Base-by-base conservation (phyloP, 2,797 vertebrate genomes). In the Pteropus rufus region DNA sequence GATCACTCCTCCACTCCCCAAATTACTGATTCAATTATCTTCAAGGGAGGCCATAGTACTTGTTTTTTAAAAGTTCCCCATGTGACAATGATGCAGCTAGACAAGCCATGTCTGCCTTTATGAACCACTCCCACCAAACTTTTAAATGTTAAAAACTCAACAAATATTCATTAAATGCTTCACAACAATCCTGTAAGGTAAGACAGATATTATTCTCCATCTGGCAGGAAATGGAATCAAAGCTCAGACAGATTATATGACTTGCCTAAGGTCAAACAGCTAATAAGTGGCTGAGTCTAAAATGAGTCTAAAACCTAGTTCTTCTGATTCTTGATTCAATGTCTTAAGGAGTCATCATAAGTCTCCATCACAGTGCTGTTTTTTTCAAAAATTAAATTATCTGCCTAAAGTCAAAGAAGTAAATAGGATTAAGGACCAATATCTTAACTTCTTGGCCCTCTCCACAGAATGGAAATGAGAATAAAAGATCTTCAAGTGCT, bases 121-220 rank as follows among this genome's bases (percentile, higher is more conserved):
- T 60, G 41, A 96, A 87, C 21, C 4, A 69, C 58, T 36, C 76
- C 10, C 8, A 67, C 93, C 70, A 87, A 75, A 89, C 60, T 70
- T 85, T 80, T 83, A 62, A 18, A 82, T 79, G 62, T 94, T 58
- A 65, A 64, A 91, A 96, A 91, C 41, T 86, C 16, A 77, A 86
- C 29, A 93, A 93, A 41, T 88, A 82, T 10, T 87, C 39, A 79
- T 9, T 60, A n/a, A 92, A 29, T 19, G 15, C 54, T 72, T 77
- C 60, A 31, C 12, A 70, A 72, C 23, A 80, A 91, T 24, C 79
- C 49, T 88, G 24, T 21, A 39, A 87, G 8, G 46, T 69, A 56
- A 85, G 67, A 24, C 0, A 87, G 52, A 1, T 67, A 70, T 56
- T 41, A 65, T 26, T 87, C 41, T 92, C 80, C 34, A 81, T n/a